A percentile compares a stretch with the other conserved stretches of the same genome.
Evolutionary conservation across 2,797 vertebrate genomes (phyloP).

Genomic region (Poecilia gillii): DNA sequence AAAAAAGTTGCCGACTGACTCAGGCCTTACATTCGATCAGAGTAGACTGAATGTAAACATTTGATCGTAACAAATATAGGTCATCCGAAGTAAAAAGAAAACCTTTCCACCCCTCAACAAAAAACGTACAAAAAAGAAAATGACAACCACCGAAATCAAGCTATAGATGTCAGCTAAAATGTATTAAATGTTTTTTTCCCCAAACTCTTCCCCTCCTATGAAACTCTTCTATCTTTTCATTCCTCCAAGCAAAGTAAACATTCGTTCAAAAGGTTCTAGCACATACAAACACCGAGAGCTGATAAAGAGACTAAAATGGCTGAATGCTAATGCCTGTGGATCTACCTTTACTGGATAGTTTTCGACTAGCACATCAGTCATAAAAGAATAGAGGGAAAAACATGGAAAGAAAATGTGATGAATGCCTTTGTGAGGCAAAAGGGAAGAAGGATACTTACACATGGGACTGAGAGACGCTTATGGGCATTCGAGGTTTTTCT

Average conservation of each 20-base stretch:
- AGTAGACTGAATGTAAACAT: neutral
- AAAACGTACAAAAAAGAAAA: neutral
- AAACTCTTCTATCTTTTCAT: neutral
- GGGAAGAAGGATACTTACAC: constrained; percentile 64
- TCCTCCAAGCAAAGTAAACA: constrained; percentile 40
- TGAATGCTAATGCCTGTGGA: constrained; percentile 25
- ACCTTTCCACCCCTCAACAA: neutral
- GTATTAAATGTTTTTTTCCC: neutral
- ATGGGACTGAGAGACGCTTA: constrained; percentile 69
- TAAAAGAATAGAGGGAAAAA: constrained; percentile 38
- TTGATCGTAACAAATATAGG: neutral
- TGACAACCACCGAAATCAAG: neutral
- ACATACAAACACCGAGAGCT: constrained; percentile 25
- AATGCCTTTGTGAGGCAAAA: constrained; percentile 59
- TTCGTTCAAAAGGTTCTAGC: constrained; percentile 42
- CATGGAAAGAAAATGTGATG: constrained; percentile 46
- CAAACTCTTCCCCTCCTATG: neutral
- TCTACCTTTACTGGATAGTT: constrained; percentile 26
- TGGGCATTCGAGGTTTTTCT: constrained; percentile 70
- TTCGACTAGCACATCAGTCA: constrained; percentile 67
- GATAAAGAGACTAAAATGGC: constrained; percentile 40
- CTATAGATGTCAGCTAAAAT: neutral
- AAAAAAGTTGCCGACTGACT: neutral
- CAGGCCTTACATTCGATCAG: neutral
- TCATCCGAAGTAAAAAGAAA: neutral